These are phyloP conservation scores for Noturus placidus DNA, from an alignment of 2,113 vertebrate species.

Conservation along the genomic window DNA sequence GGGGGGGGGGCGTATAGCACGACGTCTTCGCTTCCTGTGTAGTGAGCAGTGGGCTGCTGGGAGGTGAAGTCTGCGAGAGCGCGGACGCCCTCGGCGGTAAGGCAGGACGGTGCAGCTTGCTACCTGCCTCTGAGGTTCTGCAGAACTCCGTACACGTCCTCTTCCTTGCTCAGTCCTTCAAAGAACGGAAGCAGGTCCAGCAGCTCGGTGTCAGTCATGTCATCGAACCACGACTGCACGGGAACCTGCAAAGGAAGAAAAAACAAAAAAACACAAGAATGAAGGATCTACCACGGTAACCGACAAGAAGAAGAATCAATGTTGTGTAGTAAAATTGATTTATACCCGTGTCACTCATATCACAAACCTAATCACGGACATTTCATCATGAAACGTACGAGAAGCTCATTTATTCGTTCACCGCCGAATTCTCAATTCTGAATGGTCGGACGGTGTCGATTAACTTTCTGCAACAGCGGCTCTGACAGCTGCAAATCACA, in stretches of 20 bases:
- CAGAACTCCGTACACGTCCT: conserved; percentile 91
- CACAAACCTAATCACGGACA: too few relatives aligned
- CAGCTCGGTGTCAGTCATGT: conserved; percentile 96
- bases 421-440: not conserved
- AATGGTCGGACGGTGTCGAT: not conserved
- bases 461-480: not conserved
- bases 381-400: too few relatives aligned
- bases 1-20: too few relatives aligned
- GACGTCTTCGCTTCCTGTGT: conserved; percentile 27
- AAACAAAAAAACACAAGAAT: not conserved
- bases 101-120: conserved; percentile 66
- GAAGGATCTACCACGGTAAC: not conserved
- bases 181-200: conserved; percentile 99
- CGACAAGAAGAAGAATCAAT: not conserved
- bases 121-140: conserved; percentile 94
- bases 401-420: too few relatives aligned
- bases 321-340: too few relatives aligned
- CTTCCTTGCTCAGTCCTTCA: conserved; percentile 96
- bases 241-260: conserved; percentile 78
- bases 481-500: not conserved
- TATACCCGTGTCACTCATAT: too few relatives aligned
- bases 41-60: conserved; percentile 50
- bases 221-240: conserved; percentile 98
- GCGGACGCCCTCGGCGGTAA: conserved; percentile 47
- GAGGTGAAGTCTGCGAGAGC: conserved; percentile 58